Evolutionary conservation across 2,888 invertebrate species (phyloP).

Genomic region (Ceriagrion tenellum): DNA sequence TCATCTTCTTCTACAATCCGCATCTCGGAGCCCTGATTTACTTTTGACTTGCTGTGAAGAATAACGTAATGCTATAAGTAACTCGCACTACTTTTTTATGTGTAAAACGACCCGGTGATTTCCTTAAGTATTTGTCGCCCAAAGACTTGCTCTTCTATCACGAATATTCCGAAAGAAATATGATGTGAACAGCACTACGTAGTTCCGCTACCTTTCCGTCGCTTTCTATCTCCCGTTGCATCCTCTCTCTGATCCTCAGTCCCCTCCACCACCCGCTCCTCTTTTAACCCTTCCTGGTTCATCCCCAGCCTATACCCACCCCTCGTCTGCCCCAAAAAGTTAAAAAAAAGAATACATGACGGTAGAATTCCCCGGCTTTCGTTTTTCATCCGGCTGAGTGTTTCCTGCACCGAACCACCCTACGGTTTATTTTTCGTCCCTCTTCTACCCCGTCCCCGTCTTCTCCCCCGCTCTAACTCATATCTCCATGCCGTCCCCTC

Average conservation of each 20-base stretch:
- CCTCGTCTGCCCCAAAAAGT: background rate
- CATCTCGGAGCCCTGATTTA: too few species aligned
- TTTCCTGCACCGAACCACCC: background rate
- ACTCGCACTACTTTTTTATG: too few species aligned
- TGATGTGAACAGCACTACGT: background rate
- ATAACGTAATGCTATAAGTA: too few species aligned
- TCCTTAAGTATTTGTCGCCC: too few species aligned
- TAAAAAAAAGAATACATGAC: background rate
- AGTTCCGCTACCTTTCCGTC: background rate
- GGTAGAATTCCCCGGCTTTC: background rate
- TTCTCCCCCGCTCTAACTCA: background rate
- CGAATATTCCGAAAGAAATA: too few species aligned
- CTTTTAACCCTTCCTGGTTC: background rate
- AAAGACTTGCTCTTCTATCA: too few species aligned
- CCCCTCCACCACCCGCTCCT: background rate
- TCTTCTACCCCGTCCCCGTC: too few species aligned
- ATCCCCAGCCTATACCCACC: background rate
- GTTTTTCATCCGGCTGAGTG: background rate
- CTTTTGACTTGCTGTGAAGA: too few species aligned
- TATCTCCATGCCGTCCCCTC: background rate
- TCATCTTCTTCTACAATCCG: too few species aligned
- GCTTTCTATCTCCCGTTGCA: background rate
- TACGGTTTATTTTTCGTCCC: background rate
- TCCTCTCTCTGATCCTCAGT: background rate
- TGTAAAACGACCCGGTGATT: too few species aligned